Evolutionary conservation across 2,113 vertebrate species (phyloP).

Genomic region (Emydocephalus ijimae): DNA sequence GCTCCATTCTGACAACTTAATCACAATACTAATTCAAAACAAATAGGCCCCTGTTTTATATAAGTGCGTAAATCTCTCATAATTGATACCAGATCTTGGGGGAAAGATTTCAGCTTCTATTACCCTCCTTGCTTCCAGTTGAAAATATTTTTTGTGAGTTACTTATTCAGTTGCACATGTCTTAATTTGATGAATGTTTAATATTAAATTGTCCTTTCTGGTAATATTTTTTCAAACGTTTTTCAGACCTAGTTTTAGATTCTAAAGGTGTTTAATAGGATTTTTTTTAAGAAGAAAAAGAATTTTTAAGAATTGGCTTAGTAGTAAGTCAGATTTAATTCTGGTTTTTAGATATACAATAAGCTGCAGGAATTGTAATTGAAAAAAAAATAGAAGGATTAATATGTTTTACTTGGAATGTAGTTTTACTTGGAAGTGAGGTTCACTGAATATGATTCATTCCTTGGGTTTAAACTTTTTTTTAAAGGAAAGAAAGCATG

Average conservation of each 20-base stretch:
- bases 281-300: not conserved
- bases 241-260: not conserved
- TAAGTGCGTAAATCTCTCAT: conserved; percentile 56
- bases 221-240: not conserved
- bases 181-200: not conserved
- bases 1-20: conserved; percentile 55
- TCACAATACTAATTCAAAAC: conserved; percentile 64
- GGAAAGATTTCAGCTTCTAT: conserved; percentile 20
- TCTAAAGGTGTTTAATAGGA: not conserved
- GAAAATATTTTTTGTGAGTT: not conserved
- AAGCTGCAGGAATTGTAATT: not conserved
- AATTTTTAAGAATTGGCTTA: not conserved
- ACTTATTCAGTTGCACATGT: not conserved
- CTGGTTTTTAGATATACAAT: not conserved
- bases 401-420: not conserved
- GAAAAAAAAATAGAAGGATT: not conserved
- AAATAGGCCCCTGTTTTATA: conserved; percentile 66
- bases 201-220: not conserved
- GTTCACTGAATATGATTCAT: not conserved
- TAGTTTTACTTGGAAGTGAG: not conserved
- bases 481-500: not conserved
- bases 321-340: not conserved
- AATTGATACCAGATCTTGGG: conserved; percentile 60
- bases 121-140: not conserved
- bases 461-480: not conserved